A percentile compares a stretch with the other conserved stretches of the same genome.
Conservation (phyloP, 2,113 vertebrate species). For the Salvelinus namaycush region DNA sequence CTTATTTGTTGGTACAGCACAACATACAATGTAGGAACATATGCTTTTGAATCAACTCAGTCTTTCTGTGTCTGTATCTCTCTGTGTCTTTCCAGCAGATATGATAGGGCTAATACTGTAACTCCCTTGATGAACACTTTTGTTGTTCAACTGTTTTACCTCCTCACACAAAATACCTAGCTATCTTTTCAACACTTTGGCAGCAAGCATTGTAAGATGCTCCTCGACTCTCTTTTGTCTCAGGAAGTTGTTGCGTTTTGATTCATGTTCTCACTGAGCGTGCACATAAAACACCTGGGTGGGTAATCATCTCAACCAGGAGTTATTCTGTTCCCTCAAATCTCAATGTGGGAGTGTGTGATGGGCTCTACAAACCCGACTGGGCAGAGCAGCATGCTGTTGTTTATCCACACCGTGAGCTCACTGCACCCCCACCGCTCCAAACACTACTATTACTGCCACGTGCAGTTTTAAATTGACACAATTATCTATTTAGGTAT, state of each 20-base stretch:
- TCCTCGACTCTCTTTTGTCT: conserved; percentile 43
- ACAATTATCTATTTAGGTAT: conserved; percentile 78
- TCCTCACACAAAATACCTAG: conserved; percentile 20
- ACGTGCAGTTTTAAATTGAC: conserved; percentile 70
- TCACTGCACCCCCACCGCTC: conserved; percentile 67
- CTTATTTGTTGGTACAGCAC: too few species aligned
- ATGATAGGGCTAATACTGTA: too few species aligned
- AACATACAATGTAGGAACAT: too few species aligned
- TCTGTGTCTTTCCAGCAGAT: too few species aligned
- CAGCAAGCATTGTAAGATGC: conserved; percentile 29
- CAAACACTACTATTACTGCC: conserved; percentile 69
- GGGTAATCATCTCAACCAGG: conserved; percentile 72
- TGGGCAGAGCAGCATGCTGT: conserved; percentile 56
- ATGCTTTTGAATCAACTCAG: too few species aligned
- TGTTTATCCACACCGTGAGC: conserved; percentile 66
- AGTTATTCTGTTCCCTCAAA: conserved; percentile 63
- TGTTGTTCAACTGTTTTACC: conserved; percentile 23
- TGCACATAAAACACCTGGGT: conserved; percentile 67
- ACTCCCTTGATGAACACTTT: conserved; percentile 32
- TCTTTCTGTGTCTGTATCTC: too few species aligned
- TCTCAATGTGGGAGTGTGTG: conserved; percentile 63
- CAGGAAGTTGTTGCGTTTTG: conserved; percentile 53
- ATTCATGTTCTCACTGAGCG: conserved; percentile 61
- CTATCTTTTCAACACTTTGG: conserved; percentile 8
- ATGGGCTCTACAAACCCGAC: conserved; percentile 62